These are phyloP conservation scores for Adelosebastes latens DNA, from an alignment of 2,797 vertebrate species.

Conservation along the genomic window DNA sequence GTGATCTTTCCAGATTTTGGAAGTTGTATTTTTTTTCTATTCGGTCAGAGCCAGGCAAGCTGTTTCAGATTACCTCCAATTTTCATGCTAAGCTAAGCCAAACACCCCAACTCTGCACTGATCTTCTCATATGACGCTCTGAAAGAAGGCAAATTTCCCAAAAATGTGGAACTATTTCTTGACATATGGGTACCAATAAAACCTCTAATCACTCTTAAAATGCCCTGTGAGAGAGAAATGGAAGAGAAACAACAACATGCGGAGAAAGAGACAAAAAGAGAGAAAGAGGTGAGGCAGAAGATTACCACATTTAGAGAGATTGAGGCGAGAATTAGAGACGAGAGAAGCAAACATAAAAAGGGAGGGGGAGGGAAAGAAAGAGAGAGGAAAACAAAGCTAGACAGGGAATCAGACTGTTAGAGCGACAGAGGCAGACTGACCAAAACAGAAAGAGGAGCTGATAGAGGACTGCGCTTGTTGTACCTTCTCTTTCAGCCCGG, in stretches of 20 bases:
- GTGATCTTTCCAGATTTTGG: neutral
- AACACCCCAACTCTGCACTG: neutral
- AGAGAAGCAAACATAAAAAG: constrained; percentile 8
- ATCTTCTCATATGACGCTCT: neutral
- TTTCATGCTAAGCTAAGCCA: neutral
- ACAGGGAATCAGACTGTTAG: constrained; percentile 34
- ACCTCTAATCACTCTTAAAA: neutral
- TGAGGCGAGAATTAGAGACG: constrained; percentile 1
- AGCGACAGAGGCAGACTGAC: constrained; percentile 29
- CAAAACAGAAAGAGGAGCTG: neutral
- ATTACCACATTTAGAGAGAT: constrained; percentile 16
- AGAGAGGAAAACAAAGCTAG: constrained; percentile 34
- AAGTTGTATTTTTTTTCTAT: neutral
- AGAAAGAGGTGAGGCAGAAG: neutral
- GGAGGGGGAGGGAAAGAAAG: constrained; percentile 3
- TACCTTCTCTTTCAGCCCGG: constrained; percentile 95
- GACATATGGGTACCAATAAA: neutral
- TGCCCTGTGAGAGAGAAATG: neutral
- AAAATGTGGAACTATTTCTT: constrained; percentile 11
- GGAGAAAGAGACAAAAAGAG: neutral
- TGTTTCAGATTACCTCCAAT: neutral
- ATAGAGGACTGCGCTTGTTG: constrained; percentile 34
- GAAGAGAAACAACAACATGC: neutral
- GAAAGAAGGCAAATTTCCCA: neutral
- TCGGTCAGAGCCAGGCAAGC: neutral